Percentiles rank a stretch among this genome's conserved stretches.
phyloP scores from a whole-genome alignment of 1,140 invertebrate species.

The Aphelinus certus region DNA sequence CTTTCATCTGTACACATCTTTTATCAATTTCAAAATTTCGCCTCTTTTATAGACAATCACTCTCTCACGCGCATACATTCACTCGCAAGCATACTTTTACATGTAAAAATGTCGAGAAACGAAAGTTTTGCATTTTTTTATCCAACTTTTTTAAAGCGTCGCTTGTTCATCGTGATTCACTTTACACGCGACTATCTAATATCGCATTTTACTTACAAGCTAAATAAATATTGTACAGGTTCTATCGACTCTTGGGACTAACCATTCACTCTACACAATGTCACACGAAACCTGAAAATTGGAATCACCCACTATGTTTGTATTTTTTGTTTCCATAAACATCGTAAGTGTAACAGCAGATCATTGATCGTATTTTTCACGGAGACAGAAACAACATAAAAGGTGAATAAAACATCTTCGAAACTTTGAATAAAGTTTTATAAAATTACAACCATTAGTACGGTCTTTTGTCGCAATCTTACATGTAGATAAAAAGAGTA shows the following conservation, averaged over 20 bases:
- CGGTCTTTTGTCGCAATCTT: background rate
- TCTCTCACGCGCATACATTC: no score
- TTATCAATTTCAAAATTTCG: constrained; percentile 9
- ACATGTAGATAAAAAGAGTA: background rate
- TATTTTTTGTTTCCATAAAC: no score
- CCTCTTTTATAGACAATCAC: constrained; percentile 23
- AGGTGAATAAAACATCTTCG: background rate
- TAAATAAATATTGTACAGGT: constrained; percentile 59
- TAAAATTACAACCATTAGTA: constrained; percentile 31
- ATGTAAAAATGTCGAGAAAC: constrained; percentile 10
- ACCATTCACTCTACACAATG: constrained; percentile 13
- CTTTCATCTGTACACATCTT: no score
- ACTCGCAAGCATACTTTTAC: background rate
- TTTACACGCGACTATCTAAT: background rate
- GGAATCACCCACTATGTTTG: no score
- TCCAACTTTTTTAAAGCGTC: constrained; percentile 15
- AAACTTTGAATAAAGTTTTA: constrained; percentile 19
- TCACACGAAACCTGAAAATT: background rate
- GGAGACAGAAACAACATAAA: no score
- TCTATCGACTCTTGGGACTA: constrained; percentile 40
- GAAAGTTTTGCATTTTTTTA: constrained; percentile 1
- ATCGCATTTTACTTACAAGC: constrained; percentile 35
- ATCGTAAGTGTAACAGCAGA: no score
- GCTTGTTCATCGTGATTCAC: background rate
- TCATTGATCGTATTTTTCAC: no score